Evolutionary conservation across 2,113 vertebrate species (phyloP).

Genomic region (Bujurquina vittata): DNA sequence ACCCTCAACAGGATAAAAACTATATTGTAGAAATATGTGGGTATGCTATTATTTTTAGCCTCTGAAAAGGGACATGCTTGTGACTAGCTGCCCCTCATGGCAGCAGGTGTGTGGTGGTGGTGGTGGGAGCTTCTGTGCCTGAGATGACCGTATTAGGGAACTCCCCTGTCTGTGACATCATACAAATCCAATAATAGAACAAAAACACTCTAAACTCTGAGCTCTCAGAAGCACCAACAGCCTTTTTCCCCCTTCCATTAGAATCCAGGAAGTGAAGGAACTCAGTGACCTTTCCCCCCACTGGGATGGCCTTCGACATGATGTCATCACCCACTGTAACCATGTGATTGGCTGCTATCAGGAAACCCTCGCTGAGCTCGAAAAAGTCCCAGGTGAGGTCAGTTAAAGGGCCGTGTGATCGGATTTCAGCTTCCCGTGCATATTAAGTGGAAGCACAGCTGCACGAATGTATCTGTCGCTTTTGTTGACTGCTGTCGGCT

Average conservation of each 20-base stretch:
- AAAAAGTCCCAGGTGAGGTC: slow-evolving; percentile 81
- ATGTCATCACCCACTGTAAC: slow-evolving; percentile 85
- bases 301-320: slow-evolving; percentile 87
- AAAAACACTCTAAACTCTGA: not conserved
- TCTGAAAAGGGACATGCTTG: not conserved
- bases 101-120: not conserved
- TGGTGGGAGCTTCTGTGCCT: not conserved
- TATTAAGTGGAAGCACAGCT: accelerated
- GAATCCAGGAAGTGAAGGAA: slow-evolving; percentile 72
- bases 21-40: not conserved
- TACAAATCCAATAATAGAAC: not conserved
- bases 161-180: not conserved
- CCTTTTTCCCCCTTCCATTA: not conserved
- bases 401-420: not conserved
- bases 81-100: not conserved
- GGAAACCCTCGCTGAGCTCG: slow-evolving; percentile 84
- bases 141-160: not conserved
- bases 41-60: not conserved
- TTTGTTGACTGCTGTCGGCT: no score
- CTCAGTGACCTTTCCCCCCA: slow-evolving; percentile 89
- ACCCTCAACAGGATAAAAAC: no score
- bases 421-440: not conserved
- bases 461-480: not conserved
- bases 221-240: not conserved
- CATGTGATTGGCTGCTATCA: slow-evolving; percentile 86